phyloP scores from a whole-genome alignment of 2,797 vertebrate species.

The Pangasius sanitwongsei region DNA sequence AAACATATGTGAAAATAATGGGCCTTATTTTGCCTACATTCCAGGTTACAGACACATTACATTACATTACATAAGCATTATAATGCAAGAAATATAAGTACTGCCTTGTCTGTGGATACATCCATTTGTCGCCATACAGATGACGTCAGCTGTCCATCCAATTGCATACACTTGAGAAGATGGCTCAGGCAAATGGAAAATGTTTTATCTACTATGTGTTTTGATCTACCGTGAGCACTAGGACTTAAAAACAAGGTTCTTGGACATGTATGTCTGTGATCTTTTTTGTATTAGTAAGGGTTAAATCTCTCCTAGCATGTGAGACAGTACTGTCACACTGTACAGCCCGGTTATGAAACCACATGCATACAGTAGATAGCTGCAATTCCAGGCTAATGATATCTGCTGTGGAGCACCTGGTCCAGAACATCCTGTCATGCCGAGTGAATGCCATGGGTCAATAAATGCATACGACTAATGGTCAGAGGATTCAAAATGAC shows the following conservation, averaged over 20 bases:
- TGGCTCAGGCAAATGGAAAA: not conserved
- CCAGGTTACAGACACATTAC: not conserved
- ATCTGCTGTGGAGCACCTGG: not conserved
- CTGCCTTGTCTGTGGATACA: not conserved
- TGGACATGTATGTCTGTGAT: not conserved
- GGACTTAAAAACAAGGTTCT: not conserved
- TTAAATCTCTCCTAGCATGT: not conserved
- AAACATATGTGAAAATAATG: not conserved
- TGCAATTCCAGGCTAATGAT: not conserved
- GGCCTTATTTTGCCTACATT: not conserved
- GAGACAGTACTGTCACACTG: not conserved
- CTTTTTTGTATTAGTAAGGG: constrained; percentile 8
- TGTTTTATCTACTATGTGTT: not conserved
- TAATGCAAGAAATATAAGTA: not conserved
- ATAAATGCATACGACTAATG: not conserved
- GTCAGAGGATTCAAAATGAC: not conserved
- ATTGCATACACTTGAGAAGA: not conserved
- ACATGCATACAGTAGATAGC: not conserved
- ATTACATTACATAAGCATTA: not conserved
- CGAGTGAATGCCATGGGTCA: not conserved
- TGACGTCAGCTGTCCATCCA: not conserved
- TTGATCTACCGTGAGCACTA: constrained; percentile 2
- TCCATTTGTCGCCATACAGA: not conserved
- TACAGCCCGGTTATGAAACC: constrained; percentile 5
- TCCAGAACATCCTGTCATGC: not conserved